Conservation (phyloP, 2,113 vertebrate species). For the Colistium nudipinnis region DNA sequence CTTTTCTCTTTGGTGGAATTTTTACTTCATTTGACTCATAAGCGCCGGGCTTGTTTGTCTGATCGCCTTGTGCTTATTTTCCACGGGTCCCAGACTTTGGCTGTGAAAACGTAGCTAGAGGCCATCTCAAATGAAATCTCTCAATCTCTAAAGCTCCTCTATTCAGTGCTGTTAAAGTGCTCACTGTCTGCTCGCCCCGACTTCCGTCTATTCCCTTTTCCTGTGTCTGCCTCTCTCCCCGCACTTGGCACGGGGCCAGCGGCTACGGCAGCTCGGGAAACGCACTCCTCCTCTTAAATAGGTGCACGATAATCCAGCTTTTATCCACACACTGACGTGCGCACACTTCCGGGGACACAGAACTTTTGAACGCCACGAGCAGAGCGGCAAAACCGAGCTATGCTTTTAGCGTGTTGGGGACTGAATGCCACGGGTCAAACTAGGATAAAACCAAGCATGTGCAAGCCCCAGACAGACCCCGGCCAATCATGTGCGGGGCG, state of each 20-base stretch:
- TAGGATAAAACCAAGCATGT: slow-evolving; percentile 56
- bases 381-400: slow-evolving; percentile 16
- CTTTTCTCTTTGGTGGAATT: background rate
- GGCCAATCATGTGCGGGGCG: slow-evolving; percentile 68
- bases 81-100: background rate
- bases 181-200: slow-evolving; percentile 32
- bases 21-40: background rate
- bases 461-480: slow-evolving; percentile 45
- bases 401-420: slow-evolving; percentile 9
- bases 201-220: slow-evolving; percentile 38
- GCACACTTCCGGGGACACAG: slow-evolving; percentile 25
- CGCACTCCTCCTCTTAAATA: slow-evolving; percentile 46
- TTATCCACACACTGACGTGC: slow-evolving; percentile 47
- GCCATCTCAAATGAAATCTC: slow-evolving; percentile 25
- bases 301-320: slow-evolving; percentile 38
- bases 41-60: too few species aligned
- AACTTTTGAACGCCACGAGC: slow-evolving; percentile 20
- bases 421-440: slow-evolving; percentile 29
- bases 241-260: slow-evolving; percentile 48
- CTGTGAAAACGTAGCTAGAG: slow-evolving; percentile 5
- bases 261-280: slow-evolving; percentile 46
- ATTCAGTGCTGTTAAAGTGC: slow-evolving; percentile 23
- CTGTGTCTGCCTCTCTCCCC: slow-evolving; percentile 41
- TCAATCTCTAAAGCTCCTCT: slow-evolving; percentile 8
- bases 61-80: background rate